phyloP scores from a whole-genome alignment of 1,140 invertebrate species.

The Solen grandis region DNA sequence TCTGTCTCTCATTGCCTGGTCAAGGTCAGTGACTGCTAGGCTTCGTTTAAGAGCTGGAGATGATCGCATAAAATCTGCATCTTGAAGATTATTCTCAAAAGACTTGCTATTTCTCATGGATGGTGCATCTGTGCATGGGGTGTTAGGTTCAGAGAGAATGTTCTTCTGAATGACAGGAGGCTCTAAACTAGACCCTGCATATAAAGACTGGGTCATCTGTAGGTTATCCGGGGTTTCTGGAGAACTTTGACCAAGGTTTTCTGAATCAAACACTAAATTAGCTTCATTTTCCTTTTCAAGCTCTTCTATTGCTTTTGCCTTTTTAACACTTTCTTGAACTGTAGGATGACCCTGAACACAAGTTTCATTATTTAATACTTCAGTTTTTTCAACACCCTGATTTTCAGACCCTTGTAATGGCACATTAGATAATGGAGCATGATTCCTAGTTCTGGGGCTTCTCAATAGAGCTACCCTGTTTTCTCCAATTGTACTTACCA shows the following conservation, averaged over 20 bases:
- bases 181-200: too few species aligned
- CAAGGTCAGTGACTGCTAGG: conserved; percentile 66
- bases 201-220: not conserved
- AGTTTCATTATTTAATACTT: too few species aligned
- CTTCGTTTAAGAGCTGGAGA: conserved; percentile 54
- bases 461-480: conserved; percentile 37
- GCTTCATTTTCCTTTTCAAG: conserved; percentile 46
- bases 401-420: not conserved
- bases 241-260: not conserved
- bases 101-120: conserved; percentile 39
- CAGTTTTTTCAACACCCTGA: not conserved
- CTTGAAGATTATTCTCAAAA: conserved; percentile 23
- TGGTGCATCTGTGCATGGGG: conserved; percentile 3
- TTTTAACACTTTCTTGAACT: not conserved
- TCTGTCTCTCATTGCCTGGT: conserved; percentile 71
- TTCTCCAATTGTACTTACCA: not conserved
- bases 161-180: too few species aligned
- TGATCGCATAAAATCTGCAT: conserved; percentile 9
- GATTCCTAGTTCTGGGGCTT: conserved; percentile 39
- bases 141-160: conserved; percentile 34
- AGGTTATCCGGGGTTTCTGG: not conserved
- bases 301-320: conserved; percentile 39
- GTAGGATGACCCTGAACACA: too few species aligned
- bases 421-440: conserved; percentile 7
- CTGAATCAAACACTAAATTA: conserved; percentile 55